Conservation (phyloP, 2,797 vertebrate genomes). For the Rhodeus uyekii region DNA sequence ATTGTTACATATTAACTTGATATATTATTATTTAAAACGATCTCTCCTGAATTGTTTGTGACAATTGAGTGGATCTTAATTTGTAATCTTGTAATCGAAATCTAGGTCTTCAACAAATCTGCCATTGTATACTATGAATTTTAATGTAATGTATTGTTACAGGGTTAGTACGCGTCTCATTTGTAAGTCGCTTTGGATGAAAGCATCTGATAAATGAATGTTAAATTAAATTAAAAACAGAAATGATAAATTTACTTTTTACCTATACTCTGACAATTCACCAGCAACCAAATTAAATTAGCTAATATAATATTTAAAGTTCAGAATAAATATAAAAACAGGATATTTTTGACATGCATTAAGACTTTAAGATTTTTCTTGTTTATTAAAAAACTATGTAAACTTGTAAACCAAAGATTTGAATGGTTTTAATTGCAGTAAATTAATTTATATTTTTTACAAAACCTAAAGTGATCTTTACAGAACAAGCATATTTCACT, state of each 20-base stretch:
- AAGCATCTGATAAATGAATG: not conserved
- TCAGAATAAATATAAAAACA: not conserved
- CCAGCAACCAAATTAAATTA: not conserved
- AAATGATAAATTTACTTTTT: not conserved
- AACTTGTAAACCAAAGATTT: not conserved
- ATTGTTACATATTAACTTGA: not conserved
- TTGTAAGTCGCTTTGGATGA: not conserved
- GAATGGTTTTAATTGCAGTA: not conserved
- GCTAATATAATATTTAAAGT: not conserved
- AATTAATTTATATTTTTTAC: not conserved
- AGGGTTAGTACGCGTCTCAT: not conserved
- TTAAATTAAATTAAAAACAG: not conserved
- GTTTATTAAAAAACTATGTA: not conserved
- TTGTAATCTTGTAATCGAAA: not conserved
- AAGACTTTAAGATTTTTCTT: not conserved
- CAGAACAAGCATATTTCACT: not conserved
- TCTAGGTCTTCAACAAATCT: not conserved
- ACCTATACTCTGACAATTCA: not conserved
- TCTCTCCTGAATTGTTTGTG: not conserved
- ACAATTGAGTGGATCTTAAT: not conserved
- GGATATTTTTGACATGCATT: not conserved
- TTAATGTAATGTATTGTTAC: not conserved
- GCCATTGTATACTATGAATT: not conserved
- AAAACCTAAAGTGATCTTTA: not conserved
- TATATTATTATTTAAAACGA: not conserved